A percentile compares a stretch with the other conserved stretches of the same genome.
Evolutionary conservation across 1,140 invertebrate species (phyloP).

Genomic region (Tachypleus tridentatus): DNA sequence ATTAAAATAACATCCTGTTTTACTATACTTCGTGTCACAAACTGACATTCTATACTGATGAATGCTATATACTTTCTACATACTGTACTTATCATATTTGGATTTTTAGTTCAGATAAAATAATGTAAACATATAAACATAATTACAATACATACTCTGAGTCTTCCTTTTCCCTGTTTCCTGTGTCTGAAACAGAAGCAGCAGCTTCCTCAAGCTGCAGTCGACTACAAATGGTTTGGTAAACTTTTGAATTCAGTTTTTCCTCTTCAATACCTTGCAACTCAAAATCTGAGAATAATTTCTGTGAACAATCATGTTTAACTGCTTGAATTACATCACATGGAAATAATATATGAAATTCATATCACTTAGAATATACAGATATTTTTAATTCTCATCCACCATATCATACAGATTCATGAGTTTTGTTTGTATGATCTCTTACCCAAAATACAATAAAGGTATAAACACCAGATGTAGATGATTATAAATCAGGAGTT

Average conservation of each 20-base stretch:
- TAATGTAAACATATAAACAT: neutral
- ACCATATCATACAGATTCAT: too few species aligned
- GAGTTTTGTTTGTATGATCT: too few species aligned
- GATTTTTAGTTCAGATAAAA: slow-evolving; percentile 1
- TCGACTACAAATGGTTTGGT: slow-evolving; percentile 80
- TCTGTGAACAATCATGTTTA: slow-evolving; percentile 45
- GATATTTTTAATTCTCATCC: too few species aligned
- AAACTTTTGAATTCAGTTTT: slow-evolving; percentile 92
- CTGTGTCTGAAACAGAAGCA: slow-evolving; percentile 71
- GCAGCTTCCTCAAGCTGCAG: slow-evolving; percentile 96
- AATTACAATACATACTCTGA: slow-evolving; percentile 26
- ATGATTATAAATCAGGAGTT: too few species aligned
- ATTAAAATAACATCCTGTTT: neutral
- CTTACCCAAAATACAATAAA: too few species aligned
- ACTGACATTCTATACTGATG: neutral
- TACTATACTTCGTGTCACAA: neutral
- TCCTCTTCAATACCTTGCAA: slow-evolving; percentile 97
- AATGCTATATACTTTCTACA: slow-evolving; percentile 1
- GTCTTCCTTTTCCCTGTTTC: slow-evolving; percentile 47
- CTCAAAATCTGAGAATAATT: slow-evolving; percentile 98
- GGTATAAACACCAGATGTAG: too few species aligned
- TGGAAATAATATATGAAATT: too few species aligned
- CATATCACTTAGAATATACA: too few species aligned
- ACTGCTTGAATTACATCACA: too few species aligned
- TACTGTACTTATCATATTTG: neutral